phyloP scores from a whole-genome alignment of 2,888 invertebrate genomes.

The Parnassius glacialis region DNA sequence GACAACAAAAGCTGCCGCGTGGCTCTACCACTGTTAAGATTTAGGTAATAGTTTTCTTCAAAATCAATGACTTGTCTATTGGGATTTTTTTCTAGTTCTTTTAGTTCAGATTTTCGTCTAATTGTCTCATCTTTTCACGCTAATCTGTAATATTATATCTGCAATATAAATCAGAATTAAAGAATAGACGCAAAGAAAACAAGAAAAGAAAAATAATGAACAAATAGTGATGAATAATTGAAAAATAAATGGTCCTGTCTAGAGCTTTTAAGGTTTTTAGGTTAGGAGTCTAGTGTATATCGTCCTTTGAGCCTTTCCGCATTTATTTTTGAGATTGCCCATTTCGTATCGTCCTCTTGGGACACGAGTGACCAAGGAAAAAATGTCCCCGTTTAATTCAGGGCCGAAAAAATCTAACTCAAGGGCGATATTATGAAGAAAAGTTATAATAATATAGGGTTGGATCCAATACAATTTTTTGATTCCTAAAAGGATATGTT shows the following conservation, averaged over 20 bases:
- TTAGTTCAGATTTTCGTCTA: too few relatives aligned
- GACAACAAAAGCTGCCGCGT: too few relatives aligned
- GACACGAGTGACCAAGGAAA: slow-evolving; percentile 33
- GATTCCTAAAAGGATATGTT: slow-evolving; percentile 19
- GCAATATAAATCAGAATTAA: slow-evolving; percentile 14
- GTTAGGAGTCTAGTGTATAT: slow-evolving; percentile 19
- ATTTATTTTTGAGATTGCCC: slow-evolving; percentile 34
- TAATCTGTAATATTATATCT: background rate
- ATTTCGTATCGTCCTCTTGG: slow-evolving; percentile 32
- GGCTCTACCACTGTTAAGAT: too few relatives aligned
- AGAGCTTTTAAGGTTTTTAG: slow-evolving; percentile 16
- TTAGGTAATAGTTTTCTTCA: too few relatives aligned
- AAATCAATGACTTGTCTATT: too few relatives aligned
- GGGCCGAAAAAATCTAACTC: slow-evolving; percentile 22
- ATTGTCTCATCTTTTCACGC: too few relatives aligned
- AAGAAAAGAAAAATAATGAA: slow-evolving; percentile 17
- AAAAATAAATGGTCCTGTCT: slow-evolving; percentile 21
- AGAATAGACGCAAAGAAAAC: slow-evolving; percentile 5
- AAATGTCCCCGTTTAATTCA: slow-evolving; percentile 32
- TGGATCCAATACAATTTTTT: background rate
- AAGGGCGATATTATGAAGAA: slow-evolving; percentile 3
- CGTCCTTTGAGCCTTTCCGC: slow-evolving; percentile 28
- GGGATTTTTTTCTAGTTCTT: too few relatives aligned
- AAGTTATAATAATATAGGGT: background rate
- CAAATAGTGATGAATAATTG: slow-evolving; percentile 18